Evolutionary conservation across 1,140 invertebrate genomes (phyloP).

Genomic region (Planococcus citri): DNA sequence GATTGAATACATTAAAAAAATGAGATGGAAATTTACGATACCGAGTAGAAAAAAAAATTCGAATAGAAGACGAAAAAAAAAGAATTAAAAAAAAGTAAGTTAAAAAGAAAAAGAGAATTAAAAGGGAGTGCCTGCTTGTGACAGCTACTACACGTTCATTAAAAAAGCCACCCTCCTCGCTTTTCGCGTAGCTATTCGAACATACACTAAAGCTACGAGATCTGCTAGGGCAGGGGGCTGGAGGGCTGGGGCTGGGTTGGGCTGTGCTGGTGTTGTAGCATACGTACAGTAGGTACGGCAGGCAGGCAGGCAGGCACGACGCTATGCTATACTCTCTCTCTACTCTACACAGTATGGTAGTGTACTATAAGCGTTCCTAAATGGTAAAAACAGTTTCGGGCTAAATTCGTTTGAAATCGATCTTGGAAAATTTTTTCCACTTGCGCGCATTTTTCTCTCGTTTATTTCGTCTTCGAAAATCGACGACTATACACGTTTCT

Average conservation of each 20-base stretch:
- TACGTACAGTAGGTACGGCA: no score
- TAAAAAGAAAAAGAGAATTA: slow-evolving; percentile 16
- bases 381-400: slow-evolving; percentile 12
- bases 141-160: slow-evolving; percentile 20
- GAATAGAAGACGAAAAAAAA: slow-evolving; percentile 4
- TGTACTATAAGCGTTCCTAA: background rate
- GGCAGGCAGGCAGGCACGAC: no score
- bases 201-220: no score
- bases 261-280: no score
- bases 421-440: slow-evolving; percentile 1
- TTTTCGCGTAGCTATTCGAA: no score
- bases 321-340: background rate
- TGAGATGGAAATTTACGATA: slow-evolving; percentile 4
- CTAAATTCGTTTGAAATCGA: slow-evolving; percentile 17
- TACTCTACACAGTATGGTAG: background rate
- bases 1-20: slow-evolving; percentile 1
- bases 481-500: background rate
- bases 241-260: no score
- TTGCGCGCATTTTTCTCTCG: background rate
- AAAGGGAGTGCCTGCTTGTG: slow-evolving; percentile 17
- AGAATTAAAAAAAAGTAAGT: background rate
- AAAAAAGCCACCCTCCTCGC: slow-evolving; percentile 14
- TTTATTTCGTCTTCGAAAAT: background rate
- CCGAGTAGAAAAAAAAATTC: slow-evolving; percentile 17
- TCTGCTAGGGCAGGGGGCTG: no score